Base-by-base conservation (phyloP, 2,888 invertebrate genomes). In the Elysia crispata region DNA sequence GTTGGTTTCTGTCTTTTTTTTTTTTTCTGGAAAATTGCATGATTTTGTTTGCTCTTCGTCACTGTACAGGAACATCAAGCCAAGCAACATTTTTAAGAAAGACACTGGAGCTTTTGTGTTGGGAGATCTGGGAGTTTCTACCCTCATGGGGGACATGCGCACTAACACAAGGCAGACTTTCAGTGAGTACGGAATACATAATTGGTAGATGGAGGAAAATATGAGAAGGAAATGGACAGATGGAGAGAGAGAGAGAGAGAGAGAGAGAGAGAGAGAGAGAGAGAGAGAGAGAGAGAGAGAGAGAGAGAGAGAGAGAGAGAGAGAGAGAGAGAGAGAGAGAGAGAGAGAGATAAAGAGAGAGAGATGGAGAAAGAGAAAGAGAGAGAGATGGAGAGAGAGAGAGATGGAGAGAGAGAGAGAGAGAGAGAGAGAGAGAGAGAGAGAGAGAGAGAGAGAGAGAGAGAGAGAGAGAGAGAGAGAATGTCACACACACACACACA, bases 51-150 rank as follows among this genome's bases (percentile, higher is more conserved):
- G 8, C 60, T 15, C 6, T 20, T 23, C 3, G 15, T 6, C 23
- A 15, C 60, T 60, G 60, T 8, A 13, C 87, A 91, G 91, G 76
- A 90, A 91, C 83, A 82, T 91, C 31, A 89, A 91, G 73, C 91
- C 91, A 0, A 90, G 86, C 72, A 91, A 91, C 75, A 87, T 91
- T 20, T 91, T 88, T 82, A 78, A 90, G 23, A 85, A 86, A 41
- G 87, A 88, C 31, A 88, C 89, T 66, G 85, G 84, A 41, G 87
- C 86, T 13, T 78, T 90, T 33, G 85, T 86, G 23, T 75, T 91
- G 28, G 91, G 91, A 31, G 91, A 91, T 83, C 89, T 91, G 85
- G 89, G 91, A 77, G 91, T 91, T 33, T 86, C 90, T 41, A 90
- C 91, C 6, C 86, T 91, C 33, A 91, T 91, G 89, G 87, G 86